Evolutionary conservation across 2,113 vertebrate genomes (phyloP).

Genomic region (Notechis scutatus): DNA sequence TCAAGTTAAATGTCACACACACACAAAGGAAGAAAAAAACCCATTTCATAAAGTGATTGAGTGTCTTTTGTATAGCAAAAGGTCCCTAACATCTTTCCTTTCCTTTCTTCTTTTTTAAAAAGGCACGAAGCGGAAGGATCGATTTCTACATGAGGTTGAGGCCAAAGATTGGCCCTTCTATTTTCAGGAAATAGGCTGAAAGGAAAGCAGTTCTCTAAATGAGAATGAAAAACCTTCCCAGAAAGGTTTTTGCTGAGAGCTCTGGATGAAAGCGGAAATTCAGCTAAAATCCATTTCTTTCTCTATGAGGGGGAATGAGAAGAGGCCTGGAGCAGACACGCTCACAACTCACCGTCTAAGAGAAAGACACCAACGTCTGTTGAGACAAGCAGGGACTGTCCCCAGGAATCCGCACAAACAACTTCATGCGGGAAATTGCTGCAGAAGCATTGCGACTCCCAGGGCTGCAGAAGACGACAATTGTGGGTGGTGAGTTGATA

Average conservation of each 20-base stretch:
- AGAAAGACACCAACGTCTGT: slow-evolving; percentile 92
- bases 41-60: not conserved
- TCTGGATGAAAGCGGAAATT: no score
- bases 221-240: not conserved
- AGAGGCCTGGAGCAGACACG: not conserved
- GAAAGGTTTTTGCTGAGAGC: not conserved
- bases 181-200: not conserved
- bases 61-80: not conserved
- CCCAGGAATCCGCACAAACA: slow-evolving; percentile 93
- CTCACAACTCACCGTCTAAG: slow-evolving; percentile 72
- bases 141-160: not conserved
- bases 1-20: not conserved
- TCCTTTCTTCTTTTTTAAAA: not conserved
- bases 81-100: not conserved
- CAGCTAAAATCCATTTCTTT: not conserved
- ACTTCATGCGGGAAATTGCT: slow-evolving; percentile 90
- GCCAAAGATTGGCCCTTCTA: not conserved
- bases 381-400: slow-evolving; percentile 89
- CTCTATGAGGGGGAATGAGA: not conserved
- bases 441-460: slow-evolving; percentile 96
- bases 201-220: not conserved
- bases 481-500: slow-evolving; percentile 51
- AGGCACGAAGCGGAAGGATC: not conserved
- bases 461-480: slow-evolving; percentile 79
- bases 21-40: not conserved